Conservation (phyloP, 2,888 invertebrate species). For the Tenthredo livida region DNA sequence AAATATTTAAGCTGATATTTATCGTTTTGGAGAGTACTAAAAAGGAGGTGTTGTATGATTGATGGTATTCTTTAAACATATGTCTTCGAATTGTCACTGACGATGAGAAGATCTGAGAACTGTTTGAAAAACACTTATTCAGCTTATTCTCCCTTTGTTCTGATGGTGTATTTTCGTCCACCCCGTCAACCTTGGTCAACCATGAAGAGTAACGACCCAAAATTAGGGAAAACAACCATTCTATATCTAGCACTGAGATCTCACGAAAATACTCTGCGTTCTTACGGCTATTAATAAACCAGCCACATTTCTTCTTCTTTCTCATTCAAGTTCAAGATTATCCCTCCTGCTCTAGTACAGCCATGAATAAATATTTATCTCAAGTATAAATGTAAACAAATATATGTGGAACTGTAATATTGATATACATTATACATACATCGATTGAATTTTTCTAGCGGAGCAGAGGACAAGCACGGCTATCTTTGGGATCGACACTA, state of each 20-base stretch:
- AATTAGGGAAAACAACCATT: slow-evolving; percentile 23
- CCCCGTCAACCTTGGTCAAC: slow-evolving; percentile 11
- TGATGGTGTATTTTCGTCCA: slow-evolving; percentile 21
- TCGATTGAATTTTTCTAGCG: slow-evolving; percentile 81
- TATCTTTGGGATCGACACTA: slow-evolving; percentile 93
- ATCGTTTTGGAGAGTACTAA: neutral
- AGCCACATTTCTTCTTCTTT: slow-evolving; percentile 10
- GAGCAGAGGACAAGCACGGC: slow-evolving; percentile 91
- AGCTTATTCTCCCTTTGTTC: neutral
- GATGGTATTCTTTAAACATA: slow-evolving; percentile 11
- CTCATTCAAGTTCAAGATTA: slow-evolving; percentile 32
- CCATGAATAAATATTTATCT: neutral
- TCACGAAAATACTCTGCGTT: slow-evolving; percentile 36
- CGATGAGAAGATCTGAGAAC: slow-evolving; percentile 11
- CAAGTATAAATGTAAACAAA: neutral
- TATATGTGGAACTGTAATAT: neutral
- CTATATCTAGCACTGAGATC: slow-evolving; percentile 23
- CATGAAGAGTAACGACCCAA: slow-evolving; percentile 10
- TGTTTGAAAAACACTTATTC: slow-evolving; percentile 42
- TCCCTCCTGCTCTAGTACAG: neutral
- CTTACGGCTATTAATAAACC: slow-evolving; percentile 43
- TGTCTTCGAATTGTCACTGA: neutral
- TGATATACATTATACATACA: neutral
- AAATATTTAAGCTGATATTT: slow-evolving; percentile 60
- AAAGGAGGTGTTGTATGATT: slow-evolving; percentile 11